Base-by-base conservation (phyloP, 2,113 vertebrate genomes). In the Hippoglossus stenolepis region DNA sequence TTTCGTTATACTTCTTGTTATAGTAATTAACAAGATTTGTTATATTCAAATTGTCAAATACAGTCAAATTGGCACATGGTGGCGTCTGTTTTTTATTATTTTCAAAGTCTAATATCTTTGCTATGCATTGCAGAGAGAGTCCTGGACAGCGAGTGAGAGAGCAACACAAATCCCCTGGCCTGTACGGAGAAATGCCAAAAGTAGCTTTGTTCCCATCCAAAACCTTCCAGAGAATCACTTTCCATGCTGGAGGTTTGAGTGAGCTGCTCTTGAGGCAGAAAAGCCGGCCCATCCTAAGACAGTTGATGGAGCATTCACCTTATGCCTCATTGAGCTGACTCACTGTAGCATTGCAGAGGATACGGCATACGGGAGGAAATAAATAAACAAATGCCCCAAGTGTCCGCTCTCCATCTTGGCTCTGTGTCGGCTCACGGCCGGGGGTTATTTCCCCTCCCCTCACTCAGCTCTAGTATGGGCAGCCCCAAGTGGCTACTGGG, bases 271-370 rank as follows among this genome's bases (percentile, higher is more conserved):
- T 21, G 70, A 83, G 77, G 83, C 73, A 79, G 61, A 81, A 73
- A 76, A 10, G 28, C 64, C 86, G 47, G 15, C 65, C 88, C 69
- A 53, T 85, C 83, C 81, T 87, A 79, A 77, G 75, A 88, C 70
- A 88, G 76, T 69, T 77, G 90, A 90, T 88, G 87, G 84, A 89
- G 87, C 85, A 49, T 89, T 84, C 82, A 84, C 85, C 88, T 67
- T 73, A 81, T 73, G 90, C 89, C 84, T 92, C 92, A 91, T 91
- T 92, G 89, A 85, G 87, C 85, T 79, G 84, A 90, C 84, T 90
- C 85, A 83, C 86, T 85, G 90, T 85, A 89, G 90, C 92, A 88
- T 87, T 85, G 87, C 88, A 82, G 84, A 89, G 79, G 81, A 86
- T 85, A 81, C 75, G 75, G 79, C 90, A 89, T 90, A 90, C 85